phyloP scores from a whole-genome alignment of 2,888 invertebrate genomes.

The Zygothrica quintamaculata region DNA sequence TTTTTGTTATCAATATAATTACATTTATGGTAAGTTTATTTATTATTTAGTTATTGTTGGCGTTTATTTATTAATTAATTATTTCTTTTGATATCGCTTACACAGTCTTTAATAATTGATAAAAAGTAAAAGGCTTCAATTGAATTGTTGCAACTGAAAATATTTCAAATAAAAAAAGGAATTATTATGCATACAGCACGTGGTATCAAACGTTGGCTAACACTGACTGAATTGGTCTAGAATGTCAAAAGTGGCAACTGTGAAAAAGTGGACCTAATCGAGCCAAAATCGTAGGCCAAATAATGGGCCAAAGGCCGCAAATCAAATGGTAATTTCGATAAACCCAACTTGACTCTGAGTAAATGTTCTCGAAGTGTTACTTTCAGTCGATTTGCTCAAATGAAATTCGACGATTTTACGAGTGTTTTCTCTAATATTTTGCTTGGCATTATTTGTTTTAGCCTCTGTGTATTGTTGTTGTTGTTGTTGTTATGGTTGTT shows the following conservation, averaged over 20 bases:
- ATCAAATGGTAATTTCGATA: conserved; percentile 59
- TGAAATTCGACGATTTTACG: conserved; percentile 16
- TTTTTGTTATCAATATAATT: conserved; percentile 30
- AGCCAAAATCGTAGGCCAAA: conserved; percentile 26
- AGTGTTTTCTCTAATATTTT: conserved; percentile 17
- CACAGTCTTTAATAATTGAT: conserved; percentile 64
- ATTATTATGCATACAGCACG: conserved; percentile 70
- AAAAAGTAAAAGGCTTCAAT: conserved; percentile 62
- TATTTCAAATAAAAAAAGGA: background rate
- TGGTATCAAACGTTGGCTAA: conserved; percentile 59
- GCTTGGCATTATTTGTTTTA: conserved; percentile 50
- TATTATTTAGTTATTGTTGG: conserved; percentile 34
- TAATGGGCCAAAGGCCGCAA: conserved; percentile 62
- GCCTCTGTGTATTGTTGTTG: conserved; percentile 20
- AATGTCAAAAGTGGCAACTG: conserved; percentile 13
- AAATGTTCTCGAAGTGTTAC: conserved; percentile 34
- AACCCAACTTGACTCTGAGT: conserved; percentile 24
- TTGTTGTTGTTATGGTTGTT: conserved; percentile 21
- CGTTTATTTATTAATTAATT: conserved; percentile 19
- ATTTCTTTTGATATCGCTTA: conserved; percentile 54
- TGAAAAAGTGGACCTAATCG: conserved; percentile 21
- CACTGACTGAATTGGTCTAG: conserved; percentile 50
- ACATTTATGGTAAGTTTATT: conserved; percentile 33
- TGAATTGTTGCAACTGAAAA: conserved; percentile 47
- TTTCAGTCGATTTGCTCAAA: conserved; percentile 38